phyloP scores from a whole-genome alignment of 2,113 vertebrate species.

The Ornithorhynchus anatinus region DNA sequence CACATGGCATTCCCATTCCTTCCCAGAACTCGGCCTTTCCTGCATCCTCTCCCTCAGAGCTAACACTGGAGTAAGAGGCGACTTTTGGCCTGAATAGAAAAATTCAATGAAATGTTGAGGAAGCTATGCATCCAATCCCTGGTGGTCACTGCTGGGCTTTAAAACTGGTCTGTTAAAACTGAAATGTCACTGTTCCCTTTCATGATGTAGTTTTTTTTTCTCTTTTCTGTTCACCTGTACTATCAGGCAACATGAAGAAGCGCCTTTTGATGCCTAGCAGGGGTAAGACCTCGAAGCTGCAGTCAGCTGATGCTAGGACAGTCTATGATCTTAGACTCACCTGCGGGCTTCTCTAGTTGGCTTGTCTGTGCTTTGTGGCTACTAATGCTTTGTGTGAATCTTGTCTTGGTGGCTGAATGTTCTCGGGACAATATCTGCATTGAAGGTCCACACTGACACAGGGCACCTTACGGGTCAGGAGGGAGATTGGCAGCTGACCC shows the following conservation, averaged over 20 bases:
- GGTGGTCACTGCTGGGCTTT: slow-evolving; percentile 38
- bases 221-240: slow-evolving; percentile 69
- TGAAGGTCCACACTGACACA: slow-evolving; percentile 40
- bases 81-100: no score
- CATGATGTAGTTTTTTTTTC: slow-evolving; percentile 71
- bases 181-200: slow-evolving; percentile 54
- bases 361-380: slow-evolving; percentile 66
- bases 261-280: slow-evolving; percentile 85
- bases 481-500: no score
- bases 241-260: slow-evolving; percentile 83
- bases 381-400: slow-evolving; percentile 59
- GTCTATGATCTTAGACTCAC: slow-evolving; percentile 42
- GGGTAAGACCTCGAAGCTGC: slow-evolving; percentile 76
- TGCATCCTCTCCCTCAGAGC: no score
- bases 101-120: no score
- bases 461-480: no score
- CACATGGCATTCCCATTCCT: no score
- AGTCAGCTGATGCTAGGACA: slow-evolving; percentile 61
- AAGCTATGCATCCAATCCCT: slow-evolving; percentile 1
- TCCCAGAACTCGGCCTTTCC: no score
- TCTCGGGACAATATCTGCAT: slow-evolving; percentile 50
- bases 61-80: no score
- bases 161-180: slow-evolving; percentile 41
- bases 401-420: slow-evolving; percentile 59
- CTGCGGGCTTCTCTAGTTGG: slow-evolving; percentile 63